Evolutionary conservation across 2,113 vertebrate genomes (phyloP).

Genomic region (Ameiurus melas): DNA sequence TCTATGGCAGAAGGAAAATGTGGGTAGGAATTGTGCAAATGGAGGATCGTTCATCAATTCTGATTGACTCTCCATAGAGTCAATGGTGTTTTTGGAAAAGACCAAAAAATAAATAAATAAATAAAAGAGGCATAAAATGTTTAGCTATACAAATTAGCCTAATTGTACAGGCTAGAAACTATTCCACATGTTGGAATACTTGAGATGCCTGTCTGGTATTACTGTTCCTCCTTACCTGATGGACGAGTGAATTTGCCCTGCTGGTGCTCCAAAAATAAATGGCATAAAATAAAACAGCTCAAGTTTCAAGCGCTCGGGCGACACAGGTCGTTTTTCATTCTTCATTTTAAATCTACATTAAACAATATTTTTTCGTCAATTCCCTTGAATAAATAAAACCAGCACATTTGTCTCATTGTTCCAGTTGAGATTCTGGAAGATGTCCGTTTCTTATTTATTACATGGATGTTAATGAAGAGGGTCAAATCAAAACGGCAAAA

Average conservation of each 20-base stretch:
- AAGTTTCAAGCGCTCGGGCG: conserved; percentile 3
- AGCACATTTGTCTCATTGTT: not conserved
- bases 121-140: not conserved
- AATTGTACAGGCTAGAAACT: not conserved
- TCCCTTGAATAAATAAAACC: not conserved
- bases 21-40: conserved; percentile 50
- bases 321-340: not conserved
- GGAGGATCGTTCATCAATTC: not conserved
- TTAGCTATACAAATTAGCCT: not conserved
- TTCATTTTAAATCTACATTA: not conserved
- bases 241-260: not conserved
- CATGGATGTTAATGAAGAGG: not conserved
- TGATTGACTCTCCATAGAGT: not conserved
- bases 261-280: conserved; percentile 37
- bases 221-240: not conserved
- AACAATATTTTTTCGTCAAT: not conserved
- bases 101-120: not conserved
- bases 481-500: not conserved
- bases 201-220: not conserved
- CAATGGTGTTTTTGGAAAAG: not conserved
- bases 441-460: not conserved
- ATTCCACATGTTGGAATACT: not conserved
- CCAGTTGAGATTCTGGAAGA: not conserved
- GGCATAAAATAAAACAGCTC: conserved; percentile 20
- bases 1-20: conserved; percentile 61